Evolutionary conservation across 1,140 invertebrate genomes (phyloP), one percentile per base, ranked within the genome.

Genomic region (Drosophila nasuta): DNA sequence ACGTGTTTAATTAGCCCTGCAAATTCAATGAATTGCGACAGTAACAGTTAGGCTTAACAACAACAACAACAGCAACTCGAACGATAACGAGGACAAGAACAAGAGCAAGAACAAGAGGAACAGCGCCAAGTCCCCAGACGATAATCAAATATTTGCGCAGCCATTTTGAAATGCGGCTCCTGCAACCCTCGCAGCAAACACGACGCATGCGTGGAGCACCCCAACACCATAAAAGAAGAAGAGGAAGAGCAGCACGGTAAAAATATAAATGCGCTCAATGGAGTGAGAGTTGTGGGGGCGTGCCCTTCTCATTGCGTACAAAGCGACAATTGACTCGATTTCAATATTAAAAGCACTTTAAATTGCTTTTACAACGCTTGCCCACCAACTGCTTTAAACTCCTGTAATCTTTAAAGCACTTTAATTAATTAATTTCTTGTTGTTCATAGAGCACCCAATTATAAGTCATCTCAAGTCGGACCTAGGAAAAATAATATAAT

Each of bases 1-100:
- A 88, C 83, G 83, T 88, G 83, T 89, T 89, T 88, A 88, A 88
- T 88, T 88, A 88, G 83, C 85, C 83, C 83, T 88, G 85, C 83
- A 83, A 88, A 88, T 75, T 88, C 83, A 88, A 88, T 88, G 83
- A 89, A 88, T 88, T 88, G 83, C 83, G 83, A 88, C 83, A 88
- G 83, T 89, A 88, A 88, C 83, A 88, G 83, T 88, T 88, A 87
- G 82, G 77, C 82, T 80, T 82, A 87, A 88, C 80, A 87, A 54
- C 66, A 81, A 54, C 58, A 64, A 52, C 28, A 73, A 5, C 20
- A 25, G 20, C 3, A 25, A 25, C 20, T 25, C 20, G 20, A 25
- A 25, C 82, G 81, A 60, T 65, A 80, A 49, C 72, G 43, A 58
- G 48, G 35, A 58, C 35, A 49, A 54, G 11, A 68, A 15, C n/a